phyloP scores from a whole-genome alignment of 2,113 vertebrate genomes.

The Clarias gariepinus region DNA sequence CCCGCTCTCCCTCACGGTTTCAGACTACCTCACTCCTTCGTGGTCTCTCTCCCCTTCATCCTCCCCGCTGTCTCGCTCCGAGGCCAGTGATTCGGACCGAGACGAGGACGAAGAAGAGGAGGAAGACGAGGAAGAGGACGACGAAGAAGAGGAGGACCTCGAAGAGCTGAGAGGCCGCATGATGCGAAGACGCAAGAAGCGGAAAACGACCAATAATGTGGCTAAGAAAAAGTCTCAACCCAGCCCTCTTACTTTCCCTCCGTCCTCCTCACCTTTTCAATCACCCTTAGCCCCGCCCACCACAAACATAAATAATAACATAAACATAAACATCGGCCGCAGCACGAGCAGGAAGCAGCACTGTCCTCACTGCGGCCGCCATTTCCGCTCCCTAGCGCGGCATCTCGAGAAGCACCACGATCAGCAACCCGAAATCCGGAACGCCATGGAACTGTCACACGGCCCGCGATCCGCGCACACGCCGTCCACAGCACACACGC shows the following conservation, averaged over 20 bases:
- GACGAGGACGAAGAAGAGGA: constrained; percentile 78
- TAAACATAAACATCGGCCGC: constrained; percentile 75
- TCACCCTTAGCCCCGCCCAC: constrained; percentile 63
- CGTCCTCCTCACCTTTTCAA: constrained; percentile 45
- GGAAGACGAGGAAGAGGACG: constrained; percentile 70
- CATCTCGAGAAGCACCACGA: constrained; percentile 77
- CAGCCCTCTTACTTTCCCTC: constrained; percentile 66
- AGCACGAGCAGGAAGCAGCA: constrained; percentile 66
- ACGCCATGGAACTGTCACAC: constrained; percentile 74
- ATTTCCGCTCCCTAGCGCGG: constrained; percentile 74
- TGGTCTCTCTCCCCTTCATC: constrained; percentile 78
- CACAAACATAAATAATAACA: constrained; percentile 78
- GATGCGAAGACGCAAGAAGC: constrained; percentile 73
- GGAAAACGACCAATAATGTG: constrained; percentile 56
- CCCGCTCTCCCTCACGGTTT: constrained; percentile 72
- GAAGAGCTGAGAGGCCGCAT: constrained; percentile 73
- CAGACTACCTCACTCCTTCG: constrained; percentile 78
- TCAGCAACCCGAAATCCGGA: constrained; percentile 71
- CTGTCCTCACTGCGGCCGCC: constrained; percentile 73
- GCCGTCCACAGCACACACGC: background rate
- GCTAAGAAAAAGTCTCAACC: constrained; percentile 68
- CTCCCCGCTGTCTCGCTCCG: constrained; percentile 74
- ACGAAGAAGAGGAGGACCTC: constrained; percentile 72
- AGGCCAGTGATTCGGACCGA: constrained; percentile 73
- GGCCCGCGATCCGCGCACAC: constrained; percentile 41